Conservation (phyloP, 2,797 vertebrate genomes). For the Streptopelia turtur region DNA sequence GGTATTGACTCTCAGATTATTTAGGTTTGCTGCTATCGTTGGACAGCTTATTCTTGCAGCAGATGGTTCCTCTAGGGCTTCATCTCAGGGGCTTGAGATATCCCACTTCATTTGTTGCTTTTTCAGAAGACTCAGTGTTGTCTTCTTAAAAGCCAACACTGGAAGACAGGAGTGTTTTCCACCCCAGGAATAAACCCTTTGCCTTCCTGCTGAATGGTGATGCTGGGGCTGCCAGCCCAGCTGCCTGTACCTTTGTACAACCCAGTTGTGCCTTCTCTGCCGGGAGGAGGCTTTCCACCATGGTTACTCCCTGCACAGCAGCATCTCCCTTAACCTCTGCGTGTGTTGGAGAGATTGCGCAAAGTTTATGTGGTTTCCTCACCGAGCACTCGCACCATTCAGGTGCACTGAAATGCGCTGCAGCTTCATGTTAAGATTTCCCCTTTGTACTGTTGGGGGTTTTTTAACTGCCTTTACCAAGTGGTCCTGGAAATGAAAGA, state of each 20-base stretch:
- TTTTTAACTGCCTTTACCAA: background rate
- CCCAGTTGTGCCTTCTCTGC: background rate
- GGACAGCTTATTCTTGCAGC: background rate
- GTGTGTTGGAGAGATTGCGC: accelerated
- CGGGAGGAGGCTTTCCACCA: background rate
- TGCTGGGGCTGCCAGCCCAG: background rate
- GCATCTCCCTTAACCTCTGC: background rate
- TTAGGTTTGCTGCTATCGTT: background rate
- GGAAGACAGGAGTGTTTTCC: background rate
- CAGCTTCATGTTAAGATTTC: background rate
- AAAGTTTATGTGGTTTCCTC: background rate
- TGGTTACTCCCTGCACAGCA: accelerated
- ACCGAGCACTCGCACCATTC: accelerated
- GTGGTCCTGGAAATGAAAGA: background rate
- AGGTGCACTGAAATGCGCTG: background rate
- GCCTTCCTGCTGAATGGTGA: background rate
- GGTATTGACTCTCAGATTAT: background rate
- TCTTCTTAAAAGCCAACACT: background rate
- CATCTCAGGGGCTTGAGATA: background rate
- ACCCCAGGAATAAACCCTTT: background rate
- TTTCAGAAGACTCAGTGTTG: background rate
- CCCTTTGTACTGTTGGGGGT: background rate
- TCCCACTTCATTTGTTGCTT: background rate
- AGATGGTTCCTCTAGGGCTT: background rate
- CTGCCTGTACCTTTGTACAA: accelerated